Evolutionary conservation across 1,140 invertebrate species (phyloP), one percentile per base, ranked within the genome.

Genomic region (Drosophila varians): DNA sequence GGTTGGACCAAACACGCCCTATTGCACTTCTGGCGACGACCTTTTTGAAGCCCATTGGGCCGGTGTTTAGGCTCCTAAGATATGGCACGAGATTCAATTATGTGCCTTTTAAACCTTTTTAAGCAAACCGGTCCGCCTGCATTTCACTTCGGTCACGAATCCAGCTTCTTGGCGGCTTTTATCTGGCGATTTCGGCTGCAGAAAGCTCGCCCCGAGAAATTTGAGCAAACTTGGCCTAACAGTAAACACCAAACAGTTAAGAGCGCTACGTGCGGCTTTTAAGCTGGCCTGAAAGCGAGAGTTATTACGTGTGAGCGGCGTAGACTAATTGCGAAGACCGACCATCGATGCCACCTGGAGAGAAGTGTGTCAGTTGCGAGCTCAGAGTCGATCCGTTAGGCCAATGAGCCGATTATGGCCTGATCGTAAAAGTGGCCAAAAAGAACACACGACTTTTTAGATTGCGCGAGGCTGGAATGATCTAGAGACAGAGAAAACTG

Each of bases 251-350:
- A 42, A 64, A 58, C 42, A 14, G 60, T 42, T 47, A 61, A 23
- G 28, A 48, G 60, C 16, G 38, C 38, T 46, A 40, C 40, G 16
- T 49, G 69, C 40, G 40, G 49, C 31, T 36, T 16, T 42, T 12
- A 38, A 52, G 26, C 47, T 75, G 57, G 52, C 45, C 54, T 47
- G 82, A 86, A 86, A 86, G 76, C 78, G 80, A 86, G 80, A 86
- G 80, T 80, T 80, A 83, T 86, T 86, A 86, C 82, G 82, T 87
- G 68, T 86, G 42, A 40, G 68, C 48, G 57, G 77, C n/a, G n/a
- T n/a, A n/a, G n/a, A n/a, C 61, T 84, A 86, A 84, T 79, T 78
- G 79, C 74, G 48, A 19, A 18, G 31, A 18, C 31, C 38, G 18
- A 9, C 8, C 34, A 31, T 19, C 25, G 23, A 54, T 3, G 64